Conservation (phyloP, 2,113 vertebrate genomes). For the Rhizomys pruinosus region DNA sequence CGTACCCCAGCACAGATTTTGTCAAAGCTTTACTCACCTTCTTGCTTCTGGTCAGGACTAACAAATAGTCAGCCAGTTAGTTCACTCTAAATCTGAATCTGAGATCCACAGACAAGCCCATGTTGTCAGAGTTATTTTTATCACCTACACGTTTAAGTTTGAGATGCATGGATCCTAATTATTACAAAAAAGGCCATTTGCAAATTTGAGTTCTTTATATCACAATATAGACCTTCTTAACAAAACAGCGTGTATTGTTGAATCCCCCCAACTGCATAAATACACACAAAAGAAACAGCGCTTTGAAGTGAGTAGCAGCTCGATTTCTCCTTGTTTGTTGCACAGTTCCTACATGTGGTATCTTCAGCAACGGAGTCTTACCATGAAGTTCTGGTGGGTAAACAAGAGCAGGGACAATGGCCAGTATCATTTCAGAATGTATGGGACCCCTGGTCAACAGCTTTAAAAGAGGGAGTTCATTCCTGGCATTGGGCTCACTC, state of each 20-base stretch:
- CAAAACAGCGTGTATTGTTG: background rate
- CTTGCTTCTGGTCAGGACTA: background rate
- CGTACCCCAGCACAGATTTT: background rate
- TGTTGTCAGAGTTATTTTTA: background rate
- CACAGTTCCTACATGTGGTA: too few relatives aligned
- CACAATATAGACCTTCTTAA: background rate
- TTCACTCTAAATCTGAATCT: constrained; percentile 24
- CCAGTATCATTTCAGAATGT: too few relatives aligned
- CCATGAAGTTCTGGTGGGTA: too few relatives aligned
- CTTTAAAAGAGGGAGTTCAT: too few relatives aligned
- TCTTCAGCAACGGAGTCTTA: too few relatives aligned
- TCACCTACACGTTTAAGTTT: background rate
- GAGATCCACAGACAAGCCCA: background rate
- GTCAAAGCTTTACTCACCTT: constrained; percentile 1
- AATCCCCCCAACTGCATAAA: background rate
- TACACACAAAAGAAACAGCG: background rate
- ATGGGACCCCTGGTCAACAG: too few relatives aligned
- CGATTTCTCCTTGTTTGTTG: too few relatives aligned
- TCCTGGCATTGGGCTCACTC: too few relatives aligned
- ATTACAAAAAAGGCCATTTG: background rate
- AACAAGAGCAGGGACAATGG: too few relatives aligned
- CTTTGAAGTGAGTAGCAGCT: too few relatives aligned
- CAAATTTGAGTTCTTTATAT: background rate
- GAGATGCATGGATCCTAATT: background rate
- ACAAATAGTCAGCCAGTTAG: too few relatives aligned